phyloP scores from a whole-genome alignment of 1,140 invertebrate species.

The Listronotus bonariensis region DNA sequence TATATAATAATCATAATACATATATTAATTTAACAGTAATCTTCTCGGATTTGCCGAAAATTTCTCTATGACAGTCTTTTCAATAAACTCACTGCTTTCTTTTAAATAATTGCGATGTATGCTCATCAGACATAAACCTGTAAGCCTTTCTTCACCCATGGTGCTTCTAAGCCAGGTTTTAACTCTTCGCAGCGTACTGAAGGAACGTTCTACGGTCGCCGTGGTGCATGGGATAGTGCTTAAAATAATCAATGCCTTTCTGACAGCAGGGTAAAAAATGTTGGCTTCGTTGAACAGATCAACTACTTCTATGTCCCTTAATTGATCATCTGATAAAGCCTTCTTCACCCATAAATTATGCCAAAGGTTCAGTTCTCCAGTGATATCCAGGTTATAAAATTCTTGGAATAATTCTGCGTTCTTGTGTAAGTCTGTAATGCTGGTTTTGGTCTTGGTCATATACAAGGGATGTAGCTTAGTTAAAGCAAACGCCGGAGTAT shows the following conservation, averaged over 20 bases:
- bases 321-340: constrained; percentile 17
- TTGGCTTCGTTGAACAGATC: constrained; percentile 30
- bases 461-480: constrained; percentile 22
- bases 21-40: no score
- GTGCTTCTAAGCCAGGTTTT: constrained; percentile 35
- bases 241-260: constrained; percentile 23
- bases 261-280: constrained; percentile 19
- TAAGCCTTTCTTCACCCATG: constrained; percentile 20
- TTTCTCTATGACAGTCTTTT: no score
- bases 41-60: no score
- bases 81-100: no score
- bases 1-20: no score
- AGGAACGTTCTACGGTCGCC: constrained; percentile 24
- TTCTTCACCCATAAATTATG: constrained; percentile 21
- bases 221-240: constrained; percentile 18
- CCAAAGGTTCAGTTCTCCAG: constrained; percentile 16
- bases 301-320: constrained; percentile 14
- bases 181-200: constrained; percentile 27
- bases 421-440: constrained; percentile 24
- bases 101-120: no score
- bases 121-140: constrained; percentile 23
- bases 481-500: constrained; percentile 32
- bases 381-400: constrained; percentile 24
- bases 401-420: constrained; percentile 18
- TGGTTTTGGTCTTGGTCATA: constrained; percentile 14